These are phyloP conservation scores for Amblyornis subalaris DNA, from an alignment of 2,113 vertebrate species.

Conservation along the genomic window DNA sequence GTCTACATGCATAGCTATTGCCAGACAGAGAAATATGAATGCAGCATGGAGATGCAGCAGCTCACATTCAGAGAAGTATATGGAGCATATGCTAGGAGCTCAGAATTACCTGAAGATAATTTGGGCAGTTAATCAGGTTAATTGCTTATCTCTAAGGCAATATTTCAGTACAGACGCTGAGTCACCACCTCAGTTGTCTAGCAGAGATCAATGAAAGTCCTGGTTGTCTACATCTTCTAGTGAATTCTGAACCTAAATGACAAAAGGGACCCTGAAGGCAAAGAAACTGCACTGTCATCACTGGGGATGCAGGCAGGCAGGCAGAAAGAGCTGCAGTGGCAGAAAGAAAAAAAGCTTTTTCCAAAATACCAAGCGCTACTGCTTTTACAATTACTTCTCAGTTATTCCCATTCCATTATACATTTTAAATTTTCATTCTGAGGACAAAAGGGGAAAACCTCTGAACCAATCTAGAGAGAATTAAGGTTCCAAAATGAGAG, in stretches of 20 bases:
- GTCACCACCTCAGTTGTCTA: conserved; percentile 37
- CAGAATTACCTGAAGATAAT: conserved; percentile 5
- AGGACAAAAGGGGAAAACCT: neutral
- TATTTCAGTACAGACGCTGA: conserved; percentile 5
- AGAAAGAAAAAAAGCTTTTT: neutral
- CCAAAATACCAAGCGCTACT: neutral
- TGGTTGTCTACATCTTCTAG: neutral
- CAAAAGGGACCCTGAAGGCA: conserved; percentile 3
- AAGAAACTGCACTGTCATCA: neutral
- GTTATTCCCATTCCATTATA: neutral
- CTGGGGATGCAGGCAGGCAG: neutral
- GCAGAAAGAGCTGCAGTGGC: neutral
- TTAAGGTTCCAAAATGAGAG: neutral
- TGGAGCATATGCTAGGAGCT: neutral
- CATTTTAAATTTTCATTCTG: neutral
- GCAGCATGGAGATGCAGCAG: neutral
- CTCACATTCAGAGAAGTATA: neutral
- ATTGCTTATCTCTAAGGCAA: neutral
- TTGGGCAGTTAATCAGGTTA: neutral
- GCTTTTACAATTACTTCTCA: neutral
- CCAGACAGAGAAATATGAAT: conserved; percentile 37
- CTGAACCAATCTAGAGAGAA: neutral
- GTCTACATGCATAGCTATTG: neutral
- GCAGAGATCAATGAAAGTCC: neutral
- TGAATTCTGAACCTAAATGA: conserved; percentile 11